Evolutionary conservation across 2,113 vertebrate genomes (phyloP).

Genomic region (Barbus barbus): DNA sequence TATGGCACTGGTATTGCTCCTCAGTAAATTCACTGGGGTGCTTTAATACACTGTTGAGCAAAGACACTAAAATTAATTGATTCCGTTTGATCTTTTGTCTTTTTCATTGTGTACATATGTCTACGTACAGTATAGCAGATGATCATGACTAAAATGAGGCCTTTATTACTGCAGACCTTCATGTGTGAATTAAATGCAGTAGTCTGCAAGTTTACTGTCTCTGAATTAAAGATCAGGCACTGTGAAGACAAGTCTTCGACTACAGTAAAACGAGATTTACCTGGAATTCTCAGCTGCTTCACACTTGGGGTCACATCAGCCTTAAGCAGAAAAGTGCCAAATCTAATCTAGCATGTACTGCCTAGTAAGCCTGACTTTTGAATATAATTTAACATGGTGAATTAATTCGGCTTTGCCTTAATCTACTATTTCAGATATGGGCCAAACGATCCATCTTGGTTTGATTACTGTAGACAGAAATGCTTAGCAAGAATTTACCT

Average conservation of each 20-base stretch:
- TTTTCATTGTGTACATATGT: constrained; percentile 31
- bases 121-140: constrained; percentile 26
- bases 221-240: background rate
- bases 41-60: constrained; percentile 19
- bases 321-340: constrained; percentile 73
- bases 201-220: background rate
- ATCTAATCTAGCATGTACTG: constrained; percentile 55
- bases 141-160: constrained; percentile 19
- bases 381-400: constrained; percentile 42
- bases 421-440: constrained; percentile 44
- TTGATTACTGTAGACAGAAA: constrained; percentile 34
- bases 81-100: constrained; percentile 38
- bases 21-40: constrained; percentile 19
- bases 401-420: constrained; percentile 28
- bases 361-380: constrained; percentile 34
- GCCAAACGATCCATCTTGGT: constrained; percentile 38
- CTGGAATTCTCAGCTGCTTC: constrained; percentile 25
- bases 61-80: constrained; percentile 65
- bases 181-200: background rate
- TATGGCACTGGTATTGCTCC: background rate
- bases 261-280: constrained; percentile 10
- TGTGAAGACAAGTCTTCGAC: background rate
- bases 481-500: constrained; percentile 31
- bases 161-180: constrained; percentile 21
- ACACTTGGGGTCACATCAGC: constrained; percentile 47